A percentile compares a stretch with the other conserved stretches of the same genome.
These are phyloP conservation scores for Porphyrio hochstetteri DNA, from an alignment of 2,113 vertebrate genomes.

Conservation along the genomic window DNA sequence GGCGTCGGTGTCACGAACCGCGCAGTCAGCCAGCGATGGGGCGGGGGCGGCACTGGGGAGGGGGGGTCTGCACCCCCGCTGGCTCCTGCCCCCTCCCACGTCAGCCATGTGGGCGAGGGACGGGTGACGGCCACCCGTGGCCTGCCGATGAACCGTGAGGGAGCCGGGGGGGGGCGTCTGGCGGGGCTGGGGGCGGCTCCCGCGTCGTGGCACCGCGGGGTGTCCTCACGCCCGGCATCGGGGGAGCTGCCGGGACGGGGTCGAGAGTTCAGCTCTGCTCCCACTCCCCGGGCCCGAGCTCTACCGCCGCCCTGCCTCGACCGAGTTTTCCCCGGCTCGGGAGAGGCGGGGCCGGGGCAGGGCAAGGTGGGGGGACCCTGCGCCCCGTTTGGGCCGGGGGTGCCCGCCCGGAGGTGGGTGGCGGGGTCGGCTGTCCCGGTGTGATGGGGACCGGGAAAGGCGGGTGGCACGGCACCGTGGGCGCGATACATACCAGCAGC, in stretches of 20 bases:
- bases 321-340: accelerated
- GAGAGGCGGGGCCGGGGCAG: background rate
- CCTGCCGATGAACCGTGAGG: slow-evolving; percentile 54
- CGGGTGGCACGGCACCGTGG: accelerated
- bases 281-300: background rate
- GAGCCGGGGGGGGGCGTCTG: background rate
- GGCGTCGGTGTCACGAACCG: background rate
- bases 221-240: background rate
- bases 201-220: background rate
- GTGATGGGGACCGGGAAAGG: background rate
- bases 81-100: background rate
- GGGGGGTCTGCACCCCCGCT: background rate
- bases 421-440: accelerated
- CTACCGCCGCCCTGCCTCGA: background rate
- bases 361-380: background rate
- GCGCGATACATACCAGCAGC: accelerated
- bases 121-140: background rate
- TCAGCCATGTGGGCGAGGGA: background rate
- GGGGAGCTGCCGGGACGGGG: background rate
- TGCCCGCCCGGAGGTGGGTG: background rate
- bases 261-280: slow-evolving; percentile 16
- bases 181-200: background rate
- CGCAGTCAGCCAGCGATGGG: background rate
- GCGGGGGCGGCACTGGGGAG: too few species aligned
- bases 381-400: accelerated